Conservation (phyloP, 2,888 invertebrate species). For the Corbicula japonica region DNA sequence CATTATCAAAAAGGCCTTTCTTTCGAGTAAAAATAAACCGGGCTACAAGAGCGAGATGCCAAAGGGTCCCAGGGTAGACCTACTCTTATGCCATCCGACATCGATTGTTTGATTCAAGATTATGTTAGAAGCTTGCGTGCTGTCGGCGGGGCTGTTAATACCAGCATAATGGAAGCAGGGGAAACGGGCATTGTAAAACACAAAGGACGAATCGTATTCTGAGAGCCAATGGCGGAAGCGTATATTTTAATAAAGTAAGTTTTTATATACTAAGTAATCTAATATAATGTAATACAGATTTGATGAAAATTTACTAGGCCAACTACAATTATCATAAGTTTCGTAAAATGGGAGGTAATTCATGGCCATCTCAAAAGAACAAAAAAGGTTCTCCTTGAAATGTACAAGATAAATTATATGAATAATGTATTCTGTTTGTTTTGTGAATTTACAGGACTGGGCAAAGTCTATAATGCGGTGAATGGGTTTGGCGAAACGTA, state of each 20-base stretch:
- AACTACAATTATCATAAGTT: too few species aligned
- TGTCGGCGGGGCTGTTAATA: conserved; percentile 4
- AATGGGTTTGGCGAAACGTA: conserved; percentile 3
- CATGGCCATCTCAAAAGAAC: too few species aligned
- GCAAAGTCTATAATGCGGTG: conserved; percentile 3
- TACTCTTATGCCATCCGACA: conserved; percentile 3
- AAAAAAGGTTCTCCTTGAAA: too few species aligned
- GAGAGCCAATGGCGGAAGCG: conserved; percentile 9
- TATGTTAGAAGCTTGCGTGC: conserved; percentile 7
- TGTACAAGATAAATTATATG: conserved; percentile 4
- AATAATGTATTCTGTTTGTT: conserved; percentile 1
- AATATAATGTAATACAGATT: too few species aligned
- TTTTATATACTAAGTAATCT: not conserved
- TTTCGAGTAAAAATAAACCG: not conserved
- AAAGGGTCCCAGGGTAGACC: conserved; percentile 3
- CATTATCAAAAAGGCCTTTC: conserved; percentile 1
- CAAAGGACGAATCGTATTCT: not conserved
- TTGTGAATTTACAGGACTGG: conserved; percentile 10
- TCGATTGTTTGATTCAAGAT: conserved; percentile 3
- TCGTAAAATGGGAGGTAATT: too few species aligned
- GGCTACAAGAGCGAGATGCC: not conserved
- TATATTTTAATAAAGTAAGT: not conserved
- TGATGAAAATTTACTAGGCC: too few species aligned
- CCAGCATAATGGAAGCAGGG: not conserved
- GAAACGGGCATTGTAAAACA: conserved; percentile 5